Percentiles rank a stretch among this genome's conserved stretches.
Evolutionary conservation across 2,888 invertebrate genomes (phyloP).

Genomic region (Thecocarcelia acutangulata): DNA sequence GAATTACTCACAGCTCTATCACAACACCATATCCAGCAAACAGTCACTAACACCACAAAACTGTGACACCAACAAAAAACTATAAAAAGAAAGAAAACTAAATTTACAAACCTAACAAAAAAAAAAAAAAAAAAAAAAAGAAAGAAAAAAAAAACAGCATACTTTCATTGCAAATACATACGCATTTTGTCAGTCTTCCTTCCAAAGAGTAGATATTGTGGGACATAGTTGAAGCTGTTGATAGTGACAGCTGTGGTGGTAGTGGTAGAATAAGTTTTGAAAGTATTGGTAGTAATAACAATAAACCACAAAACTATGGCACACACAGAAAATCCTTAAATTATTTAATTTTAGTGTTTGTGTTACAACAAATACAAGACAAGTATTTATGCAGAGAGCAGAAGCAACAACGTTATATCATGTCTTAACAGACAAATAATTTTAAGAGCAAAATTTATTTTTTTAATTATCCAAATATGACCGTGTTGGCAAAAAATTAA

Average conservation of each 20-base stretch:
- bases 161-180: constrained; percentile 36
- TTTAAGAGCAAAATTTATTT: too few species aligned
- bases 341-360: constrained; percentile 60
- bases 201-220: constrained; percentile 5
- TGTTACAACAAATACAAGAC: constrained; percentile 55
- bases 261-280: constrained; percentile 20
- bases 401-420: not conserved
- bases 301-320: constrained; percentile 54
- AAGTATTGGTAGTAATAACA: constrained; percentile 36
- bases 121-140: not conserved
- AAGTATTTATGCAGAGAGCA: not conserved
- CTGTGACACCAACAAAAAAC: constrained; percentile 23
- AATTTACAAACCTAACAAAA: constrained; percentile 26
- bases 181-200: constrained; percentile 32
- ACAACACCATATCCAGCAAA: constrained; percentile 37
- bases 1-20: constrained; percentile 70
- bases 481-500: too few species aligned
- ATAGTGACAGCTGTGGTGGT: constrained; percentile 29
- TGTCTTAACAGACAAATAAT: not conserved
- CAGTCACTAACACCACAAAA: constrained; percentile 38
- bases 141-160: constrained; percentile 2
- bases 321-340: constrained; percentile 49
- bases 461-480: not conserved
- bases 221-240: constrained; percentile 17
- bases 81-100: not conserved